Evolutionary conservation across 1,140 invertebrate species (phyloP).

Genomic region (Nasonia vitripennis): DNA sequence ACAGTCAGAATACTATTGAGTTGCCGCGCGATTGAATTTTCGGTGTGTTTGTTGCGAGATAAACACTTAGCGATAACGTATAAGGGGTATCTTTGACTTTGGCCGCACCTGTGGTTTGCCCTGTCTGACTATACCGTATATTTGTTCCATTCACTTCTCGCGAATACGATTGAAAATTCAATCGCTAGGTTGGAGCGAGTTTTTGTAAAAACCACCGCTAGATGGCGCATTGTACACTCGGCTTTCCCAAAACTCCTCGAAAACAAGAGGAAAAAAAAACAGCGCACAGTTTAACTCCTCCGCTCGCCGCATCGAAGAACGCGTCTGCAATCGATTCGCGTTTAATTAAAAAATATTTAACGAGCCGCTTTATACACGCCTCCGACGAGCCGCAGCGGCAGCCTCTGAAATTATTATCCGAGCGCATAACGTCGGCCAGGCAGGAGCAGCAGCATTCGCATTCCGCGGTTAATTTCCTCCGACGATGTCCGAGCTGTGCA

Average conservation of each 20-base stretch:
- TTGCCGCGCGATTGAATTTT: constrained; percentile 9
- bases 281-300: not conserved
- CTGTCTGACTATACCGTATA: too few species aligned
- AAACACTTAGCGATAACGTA: not conserved
- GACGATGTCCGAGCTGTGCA: constrained; percentile 40
- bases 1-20: constrained; percentile 1
- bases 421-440: not conserved
- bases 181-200: too few species aligned
- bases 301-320: not conserved
- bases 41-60: not conserved
- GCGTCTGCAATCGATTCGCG: constrained; percentile 60
- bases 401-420: constrained; percentile 4
- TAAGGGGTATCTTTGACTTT: not conserved
- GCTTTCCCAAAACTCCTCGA: too few species aligned
- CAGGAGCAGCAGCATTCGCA: constrained; percentile 45
- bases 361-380: constrained; percentile 51
- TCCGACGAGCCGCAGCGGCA: not conserved
- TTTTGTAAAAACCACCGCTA: too few species aligned
- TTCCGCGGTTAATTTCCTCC: constrained; percentile 70
- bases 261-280: constrained; percentile 11
- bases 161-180: too few species aligned
- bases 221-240: too few species aligned
- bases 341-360: constrained; percentile 72
- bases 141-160: too few species aligned
- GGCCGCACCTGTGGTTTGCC: too few species aligned